Evolutionary conservation across 1,140 invertebrate species (phyloP).

Genomic region (Drosophila ohnishii): DNA sequence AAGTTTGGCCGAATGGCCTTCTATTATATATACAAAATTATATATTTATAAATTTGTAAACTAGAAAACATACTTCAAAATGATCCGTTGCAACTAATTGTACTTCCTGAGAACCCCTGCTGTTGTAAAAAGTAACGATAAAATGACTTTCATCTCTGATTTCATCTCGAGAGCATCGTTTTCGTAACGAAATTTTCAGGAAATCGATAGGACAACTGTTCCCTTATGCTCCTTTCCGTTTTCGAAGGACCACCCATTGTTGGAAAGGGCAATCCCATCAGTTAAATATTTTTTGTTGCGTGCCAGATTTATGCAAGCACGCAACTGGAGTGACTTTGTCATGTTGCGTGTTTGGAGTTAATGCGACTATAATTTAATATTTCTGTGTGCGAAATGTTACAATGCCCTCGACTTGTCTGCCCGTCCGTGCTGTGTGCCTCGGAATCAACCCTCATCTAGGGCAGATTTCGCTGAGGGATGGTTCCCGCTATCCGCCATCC

Average conservation of each 20-base stretch:
- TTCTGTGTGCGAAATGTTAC: slow-evolving; percentile 63
- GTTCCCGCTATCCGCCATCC: slow-evolving; percentile 11
- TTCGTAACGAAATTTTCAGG: slow-evolving; percentile 1
- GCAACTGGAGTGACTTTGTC: slow-evolving; percentile 64
- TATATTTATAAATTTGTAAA: background rate
- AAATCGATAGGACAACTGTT: slow-evolving; percentile 51
- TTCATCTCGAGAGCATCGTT: slow-evolving; percentile 15
- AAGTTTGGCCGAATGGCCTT: too few species aligned
- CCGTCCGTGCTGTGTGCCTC: slow-evolving; percentile 11
- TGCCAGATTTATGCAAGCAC: slow-evolving; percentile 68
- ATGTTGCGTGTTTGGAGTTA: slow-evolving; percentile 76
- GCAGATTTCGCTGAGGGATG: slow-evolving; percentile 46
- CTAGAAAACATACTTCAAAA: background rate
- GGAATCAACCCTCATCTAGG: slow-evolving; percentile 45
- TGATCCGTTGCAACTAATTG: background rate
- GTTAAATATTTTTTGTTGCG: slow-evolving; percentile 52
- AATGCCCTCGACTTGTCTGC: slow-evolving; percentile 33
- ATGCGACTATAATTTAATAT: slow-evolving; percentile 80
- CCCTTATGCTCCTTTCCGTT: slow-evolving; percentile 2
- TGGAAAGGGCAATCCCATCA: slow-evolving; percentile 23
- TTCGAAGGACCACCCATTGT: slow-evolving; percentile 19
- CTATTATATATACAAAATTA: too few species aligned
- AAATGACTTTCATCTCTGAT: slow-evolving; percentile 7
- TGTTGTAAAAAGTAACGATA: background rate
- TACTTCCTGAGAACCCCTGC: background rate